phyloP scores from a whole-genome alignment of 2,113 vertebrate genomes.

The Dipodomys spectabilis region DNA sequence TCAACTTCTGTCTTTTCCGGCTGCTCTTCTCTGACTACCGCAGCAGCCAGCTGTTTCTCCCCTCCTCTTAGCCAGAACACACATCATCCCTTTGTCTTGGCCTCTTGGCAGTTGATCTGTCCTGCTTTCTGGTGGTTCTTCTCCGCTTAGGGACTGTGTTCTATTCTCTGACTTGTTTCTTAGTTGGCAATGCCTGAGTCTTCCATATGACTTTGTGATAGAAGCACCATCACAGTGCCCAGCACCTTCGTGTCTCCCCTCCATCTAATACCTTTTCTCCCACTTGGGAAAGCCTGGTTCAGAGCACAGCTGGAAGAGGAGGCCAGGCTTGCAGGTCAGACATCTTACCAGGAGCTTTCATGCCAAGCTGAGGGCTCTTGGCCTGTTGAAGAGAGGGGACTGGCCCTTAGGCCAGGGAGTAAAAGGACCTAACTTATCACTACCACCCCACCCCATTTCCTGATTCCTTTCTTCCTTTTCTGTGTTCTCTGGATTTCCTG shows the following conservation, averaged over 20 bases:
- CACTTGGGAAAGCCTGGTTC: neutral
- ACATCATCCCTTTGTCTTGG: neutral
- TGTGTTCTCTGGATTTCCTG: neutral
- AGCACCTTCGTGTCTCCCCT: neutral
- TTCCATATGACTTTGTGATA: neutral
- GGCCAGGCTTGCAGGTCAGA: neutral
- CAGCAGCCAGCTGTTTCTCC: conserved; percentile 26
- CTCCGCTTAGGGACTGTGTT: neutral
- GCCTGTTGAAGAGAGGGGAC: neutral
- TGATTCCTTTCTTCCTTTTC: conserved; percentile 9
- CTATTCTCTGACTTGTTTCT: neutral
- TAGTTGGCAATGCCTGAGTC: neutral
- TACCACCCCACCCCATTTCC: neutral
- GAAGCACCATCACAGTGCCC: neutral
- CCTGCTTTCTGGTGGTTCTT: neutral
- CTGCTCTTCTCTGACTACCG: neutral
- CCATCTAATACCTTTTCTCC: neutral
- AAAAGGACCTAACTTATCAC: neutral
- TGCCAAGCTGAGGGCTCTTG: neutral
- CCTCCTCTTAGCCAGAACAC: neutral
- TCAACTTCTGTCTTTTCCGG: neutral
- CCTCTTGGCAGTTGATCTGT: neutral
- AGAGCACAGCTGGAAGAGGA: neutral
- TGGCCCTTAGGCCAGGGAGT: neutral
- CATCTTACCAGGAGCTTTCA: neutral